Base-by-base conservation (phyloP, 2,113 vertebrate genomes). In the Xenotilapia flavipinnis region DNA sequence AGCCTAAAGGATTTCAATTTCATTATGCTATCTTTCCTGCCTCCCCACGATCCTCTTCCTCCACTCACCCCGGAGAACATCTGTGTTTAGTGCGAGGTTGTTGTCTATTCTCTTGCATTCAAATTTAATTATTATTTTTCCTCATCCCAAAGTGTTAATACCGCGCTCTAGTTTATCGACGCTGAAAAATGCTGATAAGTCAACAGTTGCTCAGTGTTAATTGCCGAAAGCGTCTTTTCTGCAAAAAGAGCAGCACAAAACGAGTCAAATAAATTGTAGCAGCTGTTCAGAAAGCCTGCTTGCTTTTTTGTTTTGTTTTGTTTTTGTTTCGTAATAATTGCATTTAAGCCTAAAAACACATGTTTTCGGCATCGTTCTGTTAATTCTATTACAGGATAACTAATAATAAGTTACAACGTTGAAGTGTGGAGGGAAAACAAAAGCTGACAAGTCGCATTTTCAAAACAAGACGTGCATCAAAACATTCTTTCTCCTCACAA, bases 141-240 rank as follows among this genome's bases (percentile, higher is more conserved):
- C 15, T 75, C 23, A 54, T 82, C 89, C 62, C 68, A 86, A 87
- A 91, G 38, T 91, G 88, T 94, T 90, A 88, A 92, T 75, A 38
- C 33, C 33, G 86, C 21, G 9, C 58, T 75, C 65, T 86, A 85
- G 84, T 95, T 77, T 89, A 93, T 88, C 77, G 79, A 87, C 82
- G 92, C 91, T 90, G 83, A 90, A 90, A 94, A 90, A 83, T 62
- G 65, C 83, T 91, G 83, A 90, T 91, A 92, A 88, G 91, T 92
- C 93, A 94, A 92, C 92, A 95, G 93, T 93, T 95, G 88, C 81
- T 90, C 21, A 8, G 49, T 88, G 87, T 93, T 89, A 89, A 94
- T 93, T 85, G 79, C 86, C 13, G 8, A 84, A 87, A 89, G 49
- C 6, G 75, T 70, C 26, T 93, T 90, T 84, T 90, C 83, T 73